Conservation (phyloP, 2,113 vertebrate genomes). For the Pelusios castaneus region DNA sequence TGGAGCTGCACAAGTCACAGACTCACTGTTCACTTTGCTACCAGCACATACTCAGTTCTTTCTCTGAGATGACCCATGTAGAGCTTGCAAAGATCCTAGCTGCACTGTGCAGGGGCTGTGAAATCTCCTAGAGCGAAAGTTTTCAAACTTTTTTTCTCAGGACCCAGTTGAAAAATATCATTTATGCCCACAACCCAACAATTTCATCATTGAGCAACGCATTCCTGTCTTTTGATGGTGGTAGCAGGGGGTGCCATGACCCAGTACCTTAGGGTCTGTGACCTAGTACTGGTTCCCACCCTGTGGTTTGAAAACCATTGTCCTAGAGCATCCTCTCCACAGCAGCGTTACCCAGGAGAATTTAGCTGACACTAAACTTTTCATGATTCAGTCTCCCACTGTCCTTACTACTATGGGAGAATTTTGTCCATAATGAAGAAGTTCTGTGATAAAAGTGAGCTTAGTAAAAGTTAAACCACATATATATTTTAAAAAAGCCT, state of each 20-base stretch:
- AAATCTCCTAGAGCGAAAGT: not conserved
- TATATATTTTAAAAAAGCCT: too few relatives aligned
- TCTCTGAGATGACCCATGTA: not conserved
- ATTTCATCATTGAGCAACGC: too few relatives aligned
- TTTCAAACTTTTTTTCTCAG: too few relatives aligned
- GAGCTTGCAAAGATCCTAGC: fast-evolving
- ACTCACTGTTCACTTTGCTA: not conserved
- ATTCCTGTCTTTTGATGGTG: too few relatives aligned
- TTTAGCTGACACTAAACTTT: not conserved
- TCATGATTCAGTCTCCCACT: not conserved
- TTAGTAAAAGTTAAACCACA: too few relatives aligned
- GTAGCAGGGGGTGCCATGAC: too few relatives aligned
- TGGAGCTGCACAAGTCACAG: fast-evolving
- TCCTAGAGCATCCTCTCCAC: not conserved
- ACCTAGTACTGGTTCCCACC: too few relatives aligned
- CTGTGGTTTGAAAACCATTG: too few relatives aligned
- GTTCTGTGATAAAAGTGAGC: too few relatives aligned
- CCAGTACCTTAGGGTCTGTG: too few relatives aligned
- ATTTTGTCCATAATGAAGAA: not conserved
- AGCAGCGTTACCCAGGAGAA: not conserved
- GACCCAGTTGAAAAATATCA: too few relatives aligned
- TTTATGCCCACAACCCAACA: too few relatives aligned
- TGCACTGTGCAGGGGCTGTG: not conserved
- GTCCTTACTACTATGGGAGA: not conserved
- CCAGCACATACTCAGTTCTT: not conserved